phyloP scores from a whole-genome alignment of 1,140 invertebrate genomes.

The Zeugodacus cucurbitae region DNA sequence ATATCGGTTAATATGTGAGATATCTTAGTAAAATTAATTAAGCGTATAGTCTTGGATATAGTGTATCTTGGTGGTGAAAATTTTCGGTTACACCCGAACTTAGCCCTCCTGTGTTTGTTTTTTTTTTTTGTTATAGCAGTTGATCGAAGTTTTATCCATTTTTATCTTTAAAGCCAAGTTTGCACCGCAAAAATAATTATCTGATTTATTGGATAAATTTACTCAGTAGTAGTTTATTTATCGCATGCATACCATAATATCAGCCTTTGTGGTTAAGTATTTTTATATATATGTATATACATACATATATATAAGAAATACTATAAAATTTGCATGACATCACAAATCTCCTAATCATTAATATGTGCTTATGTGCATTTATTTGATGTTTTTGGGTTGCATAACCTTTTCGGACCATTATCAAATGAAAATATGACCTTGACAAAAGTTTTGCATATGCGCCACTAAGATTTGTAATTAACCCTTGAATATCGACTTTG shows the following conservation, averaged over 20 bases:
- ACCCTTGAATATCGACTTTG: neutral
- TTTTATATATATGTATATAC: neutral
- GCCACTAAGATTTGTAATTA: neutral
- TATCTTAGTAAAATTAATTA: too few species aligned
- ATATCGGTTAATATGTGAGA: too few species aligned
- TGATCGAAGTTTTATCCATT: neutral
- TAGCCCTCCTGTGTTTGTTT: too few species aligned
- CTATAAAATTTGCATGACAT: neutral
- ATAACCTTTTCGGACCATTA: neutral
- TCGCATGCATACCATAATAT: neutral
- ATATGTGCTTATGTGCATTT: too few species aligned
- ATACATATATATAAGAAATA: neutral
- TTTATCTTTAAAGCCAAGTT: neutral
- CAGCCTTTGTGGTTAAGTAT: neutral
- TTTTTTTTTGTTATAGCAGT: neutral
- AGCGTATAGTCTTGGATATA: too few species aligned
- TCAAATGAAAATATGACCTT: neutral
- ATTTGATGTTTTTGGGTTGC: neutral
- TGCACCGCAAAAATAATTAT: neutral
- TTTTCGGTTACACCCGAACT: too few species aligned
- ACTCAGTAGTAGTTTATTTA: neutral
- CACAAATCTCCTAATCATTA: neutral
- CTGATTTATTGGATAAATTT: constrained; percentile 14
- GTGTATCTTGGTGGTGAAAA: too few species aligned
- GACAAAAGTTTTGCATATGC: neutral